A percentile compares a stretch with the other conserved stretches of the same genome.
Conservation (phyloP, 2,888 invertebrate species). For the Parasteatoda lunata region DNA sequence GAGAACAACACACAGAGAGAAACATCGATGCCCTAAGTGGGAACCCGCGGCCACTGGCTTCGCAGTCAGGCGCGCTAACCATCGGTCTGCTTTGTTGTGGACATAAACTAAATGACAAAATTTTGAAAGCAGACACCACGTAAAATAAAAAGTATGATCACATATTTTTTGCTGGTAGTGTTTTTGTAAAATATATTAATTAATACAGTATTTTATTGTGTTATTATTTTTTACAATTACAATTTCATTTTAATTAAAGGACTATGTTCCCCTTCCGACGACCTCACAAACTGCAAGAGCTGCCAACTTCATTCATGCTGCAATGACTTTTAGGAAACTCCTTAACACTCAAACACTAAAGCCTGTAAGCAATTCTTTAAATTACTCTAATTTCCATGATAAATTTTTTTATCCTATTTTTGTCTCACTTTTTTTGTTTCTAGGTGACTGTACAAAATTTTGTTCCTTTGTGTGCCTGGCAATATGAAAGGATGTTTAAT, state of each 20-base stretch:
- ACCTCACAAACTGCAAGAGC: conserved; percentile 89
- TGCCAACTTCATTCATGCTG: conserved; percentile 88
- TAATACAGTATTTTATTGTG: background rate
- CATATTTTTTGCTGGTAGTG: background rate
- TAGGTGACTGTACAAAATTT: conserved; percentile 92
- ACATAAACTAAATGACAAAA: too few relatives aligned
- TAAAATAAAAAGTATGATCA: too few relatives aligned
- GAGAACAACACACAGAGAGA: too few relatives aligned
- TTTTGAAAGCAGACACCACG: too few relatives aligned
- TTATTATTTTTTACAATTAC: too few relatives aligned
- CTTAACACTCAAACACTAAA: conserved; percentile 95
- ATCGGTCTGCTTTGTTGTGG: too few relatives aligned
- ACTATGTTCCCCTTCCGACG: conserved; percentile 84
- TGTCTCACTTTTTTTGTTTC: conserved; percentile 26
- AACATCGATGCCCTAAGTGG: too few relatives aligned
- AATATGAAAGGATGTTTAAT: conserved; percentile 97
- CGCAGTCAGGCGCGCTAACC: too few relatives aligned
- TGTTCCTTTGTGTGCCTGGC: conserved; percentile 97
- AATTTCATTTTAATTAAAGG: conserved; percentile 33
- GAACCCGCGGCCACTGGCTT: too few relatives aligned
- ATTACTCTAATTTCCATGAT: background rate
- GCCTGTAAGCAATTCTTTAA: conserved; percentile 77
- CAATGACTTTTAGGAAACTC: conserved; percentile 88
- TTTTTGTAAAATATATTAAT: background rate
- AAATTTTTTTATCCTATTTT: background rate